A percentile compares a stretch with the other conserved stretches of the same genome.
These are phyloP conservation scores for Andrena cerasifolii DNA, from an alignment of 1,140 invertebrate genomes.

Conservation along the genomic window DNA sequence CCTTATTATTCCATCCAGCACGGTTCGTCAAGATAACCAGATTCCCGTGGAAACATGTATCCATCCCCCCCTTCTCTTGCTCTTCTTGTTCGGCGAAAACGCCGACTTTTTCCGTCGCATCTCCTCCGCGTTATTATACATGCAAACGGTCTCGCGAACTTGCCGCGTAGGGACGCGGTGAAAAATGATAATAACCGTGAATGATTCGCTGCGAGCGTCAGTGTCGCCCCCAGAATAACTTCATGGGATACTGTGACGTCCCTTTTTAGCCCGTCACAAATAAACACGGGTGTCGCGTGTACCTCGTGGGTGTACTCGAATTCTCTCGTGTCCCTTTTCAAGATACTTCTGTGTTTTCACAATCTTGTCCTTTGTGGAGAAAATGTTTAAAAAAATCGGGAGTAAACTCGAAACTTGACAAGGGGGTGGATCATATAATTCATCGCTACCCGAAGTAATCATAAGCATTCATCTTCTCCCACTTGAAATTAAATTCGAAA, in stretches of 20 bases:
- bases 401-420: no score
- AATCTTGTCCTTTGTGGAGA: no score
- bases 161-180: neutral
- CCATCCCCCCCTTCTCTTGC: neutral
- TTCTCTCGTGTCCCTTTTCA: no score
- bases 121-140: neutral
- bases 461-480: neutral
- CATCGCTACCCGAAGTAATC: no score
- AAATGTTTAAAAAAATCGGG: no score
- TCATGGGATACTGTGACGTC: neutral
- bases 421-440: no score
- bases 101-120: neutral
- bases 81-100: neutral
- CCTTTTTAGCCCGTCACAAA: neutral
- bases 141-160: constrained; percentile 6
- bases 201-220: neutral
- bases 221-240: neutral
- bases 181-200: constrained; percentile 1
- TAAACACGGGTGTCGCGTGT: neutral
- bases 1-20: constrained; percentile 29
- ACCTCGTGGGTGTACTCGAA: no score
- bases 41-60: neutral
- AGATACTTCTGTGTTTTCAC: no score
- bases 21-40: constrained; percentile 38
- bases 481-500: neutral